Evolutionary conservation across 2,888 invertebrate species (phyloP), one percentile per base, ranked within the genome.

Genomic region (Mesorhabditis belari): DNA sequence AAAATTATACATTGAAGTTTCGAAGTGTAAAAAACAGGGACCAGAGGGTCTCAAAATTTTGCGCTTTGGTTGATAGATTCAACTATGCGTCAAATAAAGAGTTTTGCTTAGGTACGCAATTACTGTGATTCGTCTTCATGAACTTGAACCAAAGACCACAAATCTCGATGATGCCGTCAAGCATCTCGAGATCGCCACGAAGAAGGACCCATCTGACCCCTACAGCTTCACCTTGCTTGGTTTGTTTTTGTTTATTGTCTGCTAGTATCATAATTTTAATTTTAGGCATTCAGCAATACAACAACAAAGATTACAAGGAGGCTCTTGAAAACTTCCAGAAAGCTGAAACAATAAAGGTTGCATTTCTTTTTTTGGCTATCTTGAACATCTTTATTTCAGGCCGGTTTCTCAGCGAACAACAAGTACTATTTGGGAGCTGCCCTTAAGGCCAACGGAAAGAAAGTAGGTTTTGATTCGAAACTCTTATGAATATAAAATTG

Each of bases 311-410:
- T 53, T 70, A 70, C 64, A 60, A 66, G 35, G 65, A 64, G n/a
- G 76, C 75, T 19, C 49, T 74, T 52, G 64, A 62, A 17, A 53
- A 54, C 52, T 70, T 76, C 58, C 61, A 70, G 55, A 70, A 69
- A 58, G 75, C 75, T n/a, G 75, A 75, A 49, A 60, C 58, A 17
- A 63, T 75, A 62, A 76, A 74, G 62, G 74, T 66, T 21, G 25
- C 1, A 53, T 21, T 28, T 12, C 19, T 2, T 4, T 5, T 57
- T 51, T 56, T 17, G 23, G 9, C 23, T n/a, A n/a, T n/a, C n/a
- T n/a, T 49, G 21, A n/a, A n/a, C 24, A 57, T 9, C 57, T 21
- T 12, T 55, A 35, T 51, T 63, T 55, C 56, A 74, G 73, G 53
- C 65, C 24, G 62, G 62, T 4, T 74, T 74, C 67, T 75, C 71